Percentiles rank a stretch among this genome's conserved stretches.
phyloP scores from a whole-genome alignment of 2,113 vertebrate species.

The Bujurquina vittata region DNA sequence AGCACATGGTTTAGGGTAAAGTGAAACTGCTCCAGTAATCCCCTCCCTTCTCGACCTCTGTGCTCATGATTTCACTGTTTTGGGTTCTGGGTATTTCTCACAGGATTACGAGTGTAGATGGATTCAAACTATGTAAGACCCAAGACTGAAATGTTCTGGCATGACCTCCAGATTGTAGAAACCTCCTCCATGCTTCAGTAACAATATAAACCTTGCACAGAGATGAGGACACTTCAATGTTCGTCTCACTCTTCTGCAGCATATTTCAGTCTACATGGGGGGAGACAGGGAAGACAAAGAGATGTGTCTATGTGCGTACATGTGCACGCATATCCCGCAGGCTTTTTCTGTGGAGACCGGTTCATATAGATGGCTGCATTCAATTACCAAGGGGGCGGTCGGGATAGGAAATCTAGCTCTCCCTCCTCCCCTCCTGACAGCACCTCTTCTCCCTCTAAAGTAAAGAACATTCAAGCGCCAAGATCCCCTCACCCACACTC shows the following conservation, averaged over 20 bases:
- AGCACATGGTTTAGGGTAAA: constrained; percentile 64
- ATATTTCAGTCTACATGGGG: background rate
- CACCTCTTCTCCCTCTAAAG: constrained; percentile 52
- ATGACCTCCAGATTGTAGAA: constrained; percentile 28
- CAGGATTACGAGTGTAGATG: constrained; percentile 60
- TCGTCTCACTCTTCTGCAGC: constrained; percentile 3
- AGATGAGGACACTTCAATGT: constrained; percentile 10
- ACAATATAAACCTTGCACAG: constrained; percentile 21
- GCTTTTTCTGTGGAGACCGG: constrained; percentile 45
- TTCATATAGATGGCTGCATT: constrained; percentile 62
- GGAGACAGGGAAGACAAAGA: constrained; percentile 20
- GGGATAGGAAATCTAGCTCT: constrained; percentile 52
- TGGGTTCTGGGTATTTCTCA: constrained; percentile 49
- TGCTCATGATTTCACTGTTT: constrained; percentile 63
- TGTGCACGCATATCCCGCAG: constrained; percentile 6
- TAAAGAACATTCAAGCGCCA: constrained; percentile 49
- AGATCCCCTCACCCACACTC: constrained; percentile 62
- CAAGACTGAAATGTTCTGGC: constrained; percentile 54
- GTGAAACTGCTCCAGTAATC: constrained; percentile 52
- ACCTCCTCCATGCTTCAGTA: constrained; percentile 36
- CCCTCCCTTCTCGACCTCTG: constrained; percentile 27
- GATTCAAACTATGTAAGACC: constrained; percentile 51
- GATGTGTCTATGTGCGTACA: constrained; percentile 14
- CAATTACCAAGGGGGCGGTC: constrained; percentile 60
- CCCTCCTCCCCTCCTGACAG: constrained; percentile 28